phyloP scores from a whole-genome alignment of 2,888 invertebrate genomes.

The Eupithecia subfuscata region DNA sequence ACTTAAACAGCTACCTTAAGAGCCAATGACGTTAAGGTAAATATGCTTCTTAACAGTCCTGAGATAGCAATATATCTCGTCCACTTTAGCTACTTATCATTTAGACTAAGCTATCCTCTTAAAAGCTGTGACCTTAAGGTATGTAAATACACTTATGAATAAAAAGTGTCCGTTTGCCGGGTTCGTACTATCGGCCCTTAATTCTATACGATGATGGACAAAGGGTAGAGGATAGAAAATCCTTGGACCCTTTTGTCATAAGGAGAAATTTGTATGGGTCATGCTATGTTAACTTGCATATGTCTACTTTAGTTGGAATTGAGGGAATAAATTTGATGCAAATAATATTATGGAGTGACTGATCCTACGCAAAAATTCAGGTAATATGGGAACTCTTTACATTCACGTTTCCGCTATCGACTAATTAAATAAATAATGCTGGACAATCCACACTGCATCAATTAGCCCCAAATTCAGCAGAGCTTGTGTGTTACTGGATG shows the following conservation, averaged over 20 bases:
- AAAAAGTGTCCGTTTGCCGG: slow-evolving; percentile 45
- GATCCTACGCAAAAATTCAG: background rate
- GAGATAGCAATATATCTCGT: background rate
- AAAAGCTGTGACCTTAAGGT: slow-evolving; percentile 29
- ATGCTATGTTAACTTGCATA: slow-evolving; percentile 20
- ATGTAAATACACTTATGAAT: slow-evolving; percentile 49
- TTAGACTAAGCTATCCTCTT: background rate
- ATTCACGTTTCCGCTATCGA: background rate
- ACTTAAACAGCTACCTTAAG: background rate
- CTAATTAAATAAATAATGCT: background rate
- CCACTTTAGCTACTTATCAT: background rate
- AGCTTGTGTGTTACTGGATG: background rate
- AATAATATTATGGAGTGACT: background rate
- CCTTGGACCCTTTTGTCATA: slow-evolving; percentile 39
- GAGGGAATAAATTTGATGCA: background rate
- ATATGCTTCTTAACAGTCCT: background rate
- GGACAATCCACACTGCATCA: too few species aligned
- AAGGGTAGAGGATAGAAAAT: slow-evolving; percentile 31
- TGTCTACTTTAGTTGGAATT: slow-evolving; percentile 3
- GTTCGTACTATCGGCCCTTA: slow-evolving; percentile 35
- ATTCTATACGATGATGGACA: slow-evolving; percentile 44
- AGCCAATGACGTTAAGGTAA: too few species aligned
- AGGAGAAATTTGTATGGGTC: slow-evolving; percentile 24
- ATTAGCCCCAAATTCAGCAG: background rate
- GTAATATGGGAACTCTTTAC: background rate